These are phyloP conservation scores for Phenacoccus solenopsis DNA, from an alignment of 1,140 invertebrate genomes.

Conservation along the genomic window DNA sequence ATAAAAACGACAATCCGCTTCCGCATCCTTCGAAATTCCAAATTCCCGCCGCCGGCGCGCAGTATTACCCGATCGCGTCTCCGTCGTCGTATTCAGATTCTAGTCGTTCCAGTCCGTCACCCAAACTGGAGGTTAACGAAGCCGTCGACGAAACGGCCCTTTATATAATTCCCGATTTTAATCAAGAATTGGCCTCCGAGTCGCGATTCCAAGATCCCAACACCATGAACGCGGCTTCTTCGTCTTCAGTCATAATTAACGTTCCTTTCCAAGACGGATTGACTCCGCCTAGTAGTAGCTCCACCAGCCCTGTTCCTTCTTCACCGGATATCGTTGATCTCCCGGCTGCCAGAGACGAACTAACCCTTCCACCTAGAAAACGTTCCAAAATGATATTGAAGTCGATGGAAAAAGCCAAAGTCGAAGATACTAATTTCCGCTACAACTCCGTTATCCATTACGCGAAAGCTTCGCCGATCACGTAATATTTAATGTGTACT, in stretches of 20 bases:
- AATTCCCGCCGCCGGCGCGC: conserved; percentile 13
- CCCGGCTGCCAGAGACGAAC: conserved; percentile 41
- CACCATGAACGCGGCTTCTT: neutral
- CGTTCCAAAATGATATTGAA: conserved; percentile 61
- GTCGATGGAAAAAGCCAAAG: conserved; percentile 43
- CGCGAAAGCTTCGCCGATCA: conserved; percentile 37
- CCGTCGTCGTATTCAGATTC: neutral
- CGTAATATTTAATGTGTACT: neutral
- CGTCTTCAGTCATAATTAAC: conserved; percentile 46
- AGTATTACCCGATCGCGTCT: conserved; percentile 4
- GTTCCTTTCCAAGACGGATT: conserved; percentile 33
- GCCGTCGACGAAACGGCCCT: conserved; percentile 29
- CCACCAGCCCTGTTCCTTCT: conserved; percentile 32
- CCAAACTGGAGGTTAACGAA: conserved; percentile 22
- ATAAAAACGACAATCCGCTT: conserved; percentile 27
- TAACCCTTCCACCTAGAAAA: conserved; percentile 61
- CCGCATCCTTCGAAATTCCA: conserved; percentile 27
- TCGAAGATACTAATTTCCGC: conserved; percentile 36
- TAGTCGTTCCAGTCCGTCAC: conserved; percentile 25
- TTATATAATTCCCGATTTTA: conserved; percentile 28
- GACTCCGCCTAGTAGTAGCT: conserved; percentile 46
- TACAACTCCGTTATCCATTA: conserved; percentile 71
- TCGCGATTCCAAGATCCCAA: too few species aligned
- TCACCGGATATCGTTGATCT: conserved; percentile 43
- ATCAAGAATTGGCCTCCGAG: neutral